Evolutionary conservation across 1,140 invertebrate genomes (phyloP).

Genomic region (Stenopsyche tienmushanensis): DNA sequence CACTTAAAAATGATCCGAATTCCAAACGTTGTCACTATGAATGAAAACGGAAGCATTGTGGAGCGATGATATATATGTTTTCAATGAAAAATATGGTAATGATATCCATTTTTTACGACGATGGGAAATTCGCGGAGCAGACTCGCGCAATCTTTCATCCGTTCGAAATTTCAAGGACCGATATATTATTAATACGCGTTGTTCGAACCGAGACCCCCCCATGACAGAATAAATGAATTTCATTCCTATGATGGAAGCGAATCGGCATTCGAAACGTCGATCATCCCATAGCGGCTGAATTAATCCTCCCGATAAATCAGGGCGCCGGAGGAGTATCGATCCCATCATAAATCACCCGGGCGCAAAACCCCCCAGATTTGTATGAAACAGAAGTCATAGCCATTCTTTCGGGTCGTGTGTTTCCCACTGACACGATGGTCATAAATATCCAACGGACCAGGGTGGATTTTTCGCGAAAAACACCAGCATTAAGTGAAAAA

Average conservation of each 20-base stretch:
- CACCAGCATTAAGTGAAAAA: slow-evolving; percentile 24
- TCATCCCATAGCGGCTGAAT: background rate
- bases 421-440: background rate
- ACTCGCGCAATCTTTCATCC: background rate
- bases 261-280: background rate
- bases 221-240: too few species aligned
- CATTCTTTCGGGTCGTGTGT: slow-evolving; percentile 6
- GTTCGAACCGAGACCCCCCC: background rate
- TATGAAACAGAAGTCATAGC: background rate
- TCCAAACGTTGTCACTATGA: background rate
- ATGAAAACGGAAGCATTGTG: background rate
- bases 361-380: background rate
- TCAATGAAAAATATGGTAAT: background rate
- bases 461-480: background rate
- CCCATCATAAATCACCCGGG: background rate
- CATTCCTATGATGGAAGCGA: too few species aligned
- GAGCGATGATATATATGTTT: background rate
- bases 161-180: background rate
- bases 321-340: background rate
- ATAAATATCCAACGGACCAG: slow-evolving; percentile 3
- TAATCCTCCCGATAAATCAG: slow-evolving; percentile 3
- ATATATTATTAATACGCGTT: background rate
- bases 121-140: background rate
- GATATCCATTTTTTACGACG: background rate
- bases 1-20: background rate